A percentile compares a stretch with the other conserved stretches of the same genome.
Conservation (phyloP, 2,888 invertebrate genomes). For the Terebella lapidaria region DNA sequence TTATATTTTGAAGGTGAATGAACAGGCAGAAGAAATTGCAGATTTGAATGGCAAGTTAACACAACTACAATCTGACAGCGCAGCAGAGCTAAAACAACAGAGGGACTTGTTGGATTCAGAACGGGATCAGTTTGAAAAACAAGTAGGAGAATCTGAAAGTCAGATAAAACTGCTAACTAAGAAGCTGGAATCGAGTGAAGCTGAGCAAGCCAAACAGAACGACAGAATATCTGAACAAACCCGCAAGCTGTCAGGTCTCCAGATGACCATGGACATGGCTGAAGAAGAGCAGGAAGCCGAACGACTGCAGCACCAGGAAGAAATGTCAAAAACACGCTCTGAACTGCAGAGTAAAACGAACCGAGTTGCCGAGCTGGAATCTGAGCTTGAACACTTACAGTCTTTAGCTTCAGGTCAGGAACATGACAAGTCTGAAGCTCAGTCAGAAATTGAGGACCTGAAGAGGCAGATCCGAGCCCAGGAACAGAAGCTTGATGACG, state of each 20-base stretch:
- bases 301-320: background rate
- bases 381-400: background rate
- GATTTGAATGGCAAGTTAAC: background rate
- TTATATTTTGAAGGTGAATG: conserved; percentile 19
- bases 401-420: background rate
- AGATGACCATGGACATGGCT: background rate
- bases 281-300: background rate
- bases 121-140: background rate
- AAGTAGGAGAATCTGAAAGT: background rate
- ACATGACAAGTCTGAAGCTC: background rate
- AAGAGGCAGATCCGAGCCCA: background rate
- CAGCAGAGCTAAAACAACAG: background rate
- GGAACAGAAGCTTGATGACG: conserved; percentile 8
- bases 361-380: conserved; percentile 8
- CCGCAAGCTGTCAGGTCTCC: background rate
- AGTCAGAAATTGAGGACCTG: background rate
- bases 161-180: background rate
- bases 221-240: background rate
- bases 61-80: background rate
- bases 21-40: conserved; percentile 15
- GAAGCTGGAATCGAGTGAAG: background rate
- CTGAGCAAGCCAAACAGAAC: background rate
- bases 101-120: background rate
- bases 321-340: background rate
- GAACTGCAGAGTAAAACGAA: conserved; percentile 5